Evolutionary conservation across 2,113 vertebrate genomes (phyloP), one percentile per base, ranked within the genome.

Genomic region (Potamarius usumacintae): DNA sequence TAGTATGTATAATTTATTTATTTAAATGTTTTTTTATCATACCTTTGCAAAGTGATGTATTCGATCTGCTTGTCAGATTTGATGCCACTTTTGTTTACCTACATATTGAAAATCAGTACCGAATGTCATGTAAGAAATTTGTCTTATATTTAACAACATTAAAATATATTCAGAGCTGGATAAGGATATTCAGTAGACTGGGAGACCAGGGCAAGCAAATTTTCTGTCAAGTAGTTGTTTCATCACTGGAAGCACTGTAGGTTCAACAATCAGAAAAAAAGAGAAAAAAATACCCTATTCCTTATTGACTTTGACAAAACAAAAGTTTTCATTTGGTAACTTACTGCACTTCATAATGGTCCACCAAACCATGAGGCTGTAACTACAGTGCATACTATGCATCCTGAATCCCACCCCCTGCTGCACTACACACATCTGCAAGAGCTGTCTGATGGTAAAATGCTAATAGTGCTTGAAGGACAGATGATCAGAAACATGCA

Each of bases 21-120:
- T 7, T 30, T 2, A 71, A 50, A 2, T 82, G 55, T 20, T 55
- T 63, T 63, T 63, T n/a, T 27, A 48, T 55, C 62, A 93, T 92
- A 98, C 97, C 96, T 94, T 87, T 87, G 50, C 7, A 82, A 92
- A 1, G 97, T 99, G 63, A 99, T 94, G 60, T 88, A 92, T 82
- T 99, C 98, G 27, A 93, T 88, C 0, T 84, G 87, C 69, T 92
- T 95, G 20, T 93, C 91, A 0, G 97, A 95, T 92, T 95, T 97
- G 85, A 99, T 94, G 91, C 97, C 97, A 1, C 15, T 86, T 86
- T 87, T 95, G 87, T 92, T 96, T 82, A 95, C 94, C 98, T 99
- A 90, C 52, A 86, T 72, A 82, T 82, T 55, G 65, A 80, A 83
- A 71, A 85, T 34, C 50, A 82, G 58, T 22, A 67, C 0, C 2